phyloP scores from a whole-genome alignment of 2,888 invertebrate genomes.

The Sinodicranocentrus sp. region DNA sequence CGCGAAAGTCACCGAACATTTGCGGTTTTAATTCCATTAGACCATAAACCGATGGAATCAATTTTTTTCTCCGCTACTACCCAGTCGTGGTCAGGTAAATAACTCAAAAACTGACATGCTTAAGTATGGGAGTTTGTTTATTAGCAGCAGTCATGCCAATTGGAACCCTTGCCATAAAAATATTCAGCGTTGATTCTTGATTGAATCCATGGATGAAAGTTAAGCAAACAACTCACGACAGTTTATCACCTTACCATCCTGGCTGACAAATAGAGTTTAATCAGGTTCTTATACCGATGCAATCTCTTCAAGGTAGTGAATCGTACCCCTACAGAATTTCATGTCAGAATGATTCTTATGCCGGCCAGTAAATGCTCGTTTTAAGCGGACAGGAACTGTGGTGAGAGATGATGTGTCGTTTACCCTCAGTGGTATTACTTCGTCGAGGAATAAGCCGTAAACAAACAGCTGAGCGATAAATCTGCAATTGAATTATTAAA shows the following conservation, averaged over 20 bases:
- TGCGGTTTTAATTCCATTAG: slow-evolving; percentile 74
- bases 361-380: background rate
- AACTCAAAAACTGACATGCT: slow-evolving; percentile 77
- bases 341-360: slow-evolving; percentile 76
- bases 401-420: background rate
- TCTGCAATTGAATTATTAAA: too few relatives aligned
- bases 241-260: slow-evolving; percentile 53
- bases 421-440: background rate
- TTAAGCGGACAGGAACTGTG: background rate
- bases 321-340: slow-evolving; percentile 76
- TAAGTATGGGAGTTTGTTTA: slow-evolving; percentile 77
- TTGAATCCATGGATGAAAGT: background rate
- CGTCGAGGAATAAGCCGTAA: too few relatives aligned
- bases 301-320: slow-evolving; percentile 75
- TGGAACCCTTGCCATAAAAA: slow-evolving; percentile 77
- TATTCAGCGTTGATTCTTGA: background rate
- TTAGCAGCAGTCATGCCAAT: slow-evolving; percentile 78
- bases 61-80: slow-evolving; percentile 77
- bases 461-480: too few relatives aligned
- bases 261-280: slow-evolving; percentile 28
- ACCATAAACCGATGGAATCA: slow-evolving; percentile 78
- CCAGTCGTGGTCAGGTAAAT: slow-evolving; percentile 77
- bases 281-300: slow-evolving; percentile 75
- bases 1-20: slow-evolving; percentile 74
- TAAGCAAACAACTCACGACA: background rate